phyloP scores from a whole-genome alignment of 1,140 invertebrate species.

The Ctenoplectra terminalis region DNA sequence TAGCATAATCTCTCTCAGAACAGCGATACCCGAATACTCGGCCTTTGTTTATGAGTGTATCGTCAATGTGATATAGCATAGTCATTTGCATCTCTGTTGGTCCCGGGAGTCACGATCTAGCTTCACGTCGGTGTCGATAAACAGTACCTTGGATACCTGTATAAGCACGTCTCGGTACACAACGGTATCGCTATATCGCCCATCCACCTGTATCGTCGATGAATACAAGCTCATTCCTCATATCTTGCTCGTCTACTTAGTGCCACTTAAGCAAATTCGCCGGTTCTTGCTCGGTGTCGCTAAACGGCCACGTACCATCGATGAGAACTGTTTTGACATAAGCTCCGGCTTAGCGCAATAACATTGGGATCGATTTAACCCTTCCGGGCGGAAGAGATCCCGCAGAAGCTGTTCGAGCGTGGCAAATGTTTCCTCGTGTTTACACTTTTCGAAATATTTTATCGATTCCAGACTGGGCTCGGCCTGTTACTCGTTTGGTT shows the following conservation, averaged over 20 bases:
- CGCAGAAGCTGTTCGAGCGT: too few relatives aligned
- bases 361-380: constrained; percentile 57
- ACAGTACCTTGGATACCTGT: constrained; percentile 49
- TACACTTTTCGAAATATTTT: not conserved
- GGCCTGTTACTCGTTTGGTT: not conserved
- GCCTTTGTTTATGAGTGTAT: constrained; percentile 44
- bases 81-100: constrained; percentile 64
- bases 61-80: constrained; percentile 45
- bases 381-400: not conserved
- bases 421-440: not conserved
- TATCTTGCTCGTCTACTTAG: constrained; percentile 57
- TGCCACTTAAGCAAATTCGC: constrained; percentile 60
- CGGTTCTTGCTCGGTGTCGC: constrained; percentile 28
- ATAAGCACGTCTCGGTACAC: constrained; percentile 36
- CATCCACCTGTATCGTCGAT: constrained; percentile 48
- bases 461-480: not conserved
- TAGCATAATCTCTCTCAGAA: not conserved
- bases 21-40: constrained; percentile 10
- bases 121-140: constrained; percentile 57
- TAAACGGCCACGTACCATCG: constrained; percentile 21
- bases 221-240: constrained; percentile 61
- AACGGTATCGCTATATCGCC: constrained; percentile 14
- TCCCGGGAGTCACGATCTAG: constrained; percentile 45
- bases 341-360: constrained; percentile 30
- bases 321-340: constrained; percentile 57